Percentiles rank a stretch among this genome's conserved stretches.
Evolutionary conservation across 2,113 vertebrate species (phyloP).

Genomic region (Pluvianellus socialis): DNA sequence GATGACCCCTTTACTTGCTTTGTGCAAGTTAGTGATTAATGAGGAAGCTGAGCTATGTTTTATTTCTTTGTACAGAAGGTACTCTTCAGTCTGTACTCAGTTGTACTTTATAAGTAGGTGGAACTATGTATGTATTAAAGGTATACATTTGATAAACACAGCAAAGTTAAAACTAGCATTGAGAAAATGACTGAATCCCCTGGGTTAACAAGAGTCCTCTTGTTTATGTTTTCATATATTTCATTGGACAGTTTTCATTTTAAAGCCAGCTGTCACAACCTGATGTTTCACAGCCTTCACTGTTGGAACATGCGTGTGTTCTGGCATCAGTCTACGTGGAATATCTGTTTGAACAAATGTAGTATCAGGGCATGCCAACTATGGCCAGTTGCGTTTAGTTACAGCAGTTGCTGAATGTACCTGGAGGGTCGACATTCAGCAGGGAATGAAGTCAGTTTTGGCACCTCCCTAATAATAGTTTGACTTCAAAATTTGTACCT

Average conservation of each 20-base stretch:
- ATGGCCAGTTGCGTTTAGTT: constrained; percentile 50
- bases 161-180: constrained; percentile 3
- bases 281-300: constrained; percentile 61
- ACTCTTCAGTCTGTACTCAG: background rate
- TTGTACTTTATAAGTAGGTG: background rate
- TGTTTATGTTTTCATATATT: constrained; percentile 64
- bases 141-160: background rate
- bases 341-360: constrained; percentile 56
- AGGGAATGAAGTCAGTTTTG: constrained; percentile 29
- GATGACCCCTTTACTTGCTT: background rate
- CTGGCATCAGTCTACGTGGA: constrained; percentile 23
- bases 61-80: background rate
- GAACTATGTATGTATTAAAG: background rate
- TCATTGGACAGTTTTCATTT: constrained; percentile 60
- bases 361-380: background rate
- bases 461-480: background rate
- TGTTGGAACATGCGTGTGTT: constrained; percentile 34
- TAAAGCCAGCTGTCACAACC: constrained; percentile 61
- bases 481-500: background rate
- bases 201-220: constrained; percentile 21
- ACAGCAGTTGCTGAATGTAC: constrained; percentile 17
- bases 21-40: background rate
- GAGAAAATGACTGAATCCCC: constrained; percentile 34
- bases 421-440: constrained; percentile 7
- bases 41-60: background rate